Base-by-base conservation (phyloP, 2,113 vertebrate genomes). In the Antigone vipio region DNA sequence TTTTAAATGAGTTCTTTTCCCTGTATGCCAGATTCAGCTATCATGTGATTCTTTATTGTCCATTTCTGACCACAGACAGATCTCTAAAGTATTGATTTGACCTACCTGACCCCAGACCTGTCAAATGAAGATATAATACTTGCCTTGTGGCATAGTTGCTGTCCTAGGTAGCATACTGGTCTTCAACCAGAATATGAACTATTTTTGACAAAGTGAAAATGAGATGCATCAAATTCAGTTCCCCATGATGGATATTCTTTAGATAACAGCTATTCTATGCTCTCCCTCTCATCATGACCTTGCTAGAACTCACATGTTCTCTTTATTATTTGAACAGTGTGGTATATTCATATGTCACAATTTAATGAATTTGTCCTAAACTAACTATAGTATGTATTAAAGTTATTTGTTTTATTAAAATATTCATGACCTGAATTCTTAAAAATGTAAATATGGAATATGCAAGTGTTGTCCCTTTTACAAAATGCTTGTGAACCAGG, bases 171-270 rank as follows among this genome's bases (percentile, higher is more conserved):
- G 49, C 12, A 15, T 84, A 62, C 53, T 92, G 66, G 23, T 90
- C 78, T 96, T 93, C 90, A 90, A 68, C 32, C 89, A 92, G 50
- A 80, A 69, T 95, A 77, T 85, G 89, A 97, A 69, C 84, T 55
- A 69, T 83, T 20, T 92, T 64, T 87, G 88, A 94, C 69, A 77
- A 92, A 96, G 82, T 72, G 87, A 96, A 95, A 78, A 95, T 92
- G 81, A 92, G 50, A 84, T 40, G 27, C 9, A 19, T 78, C 58
- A 89, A 85, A 91, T 85, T 96, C 80, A 91, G 4, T 88, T 89
- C 44, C 34, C 88, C 11, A 21, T 7, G 11, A 74, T 80, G 42
- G 50, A 81, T 94, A 78, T 79, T 74, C 42, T 89, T 82, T 49
- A 89, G 53, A 71, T 67, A 91, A 59, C 47, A 79, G 26, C 44